Evolutionary conservation across 2,113 vertebrate genomes (phyloP).

Genomic region (Dipodomys ordii): DNA sequence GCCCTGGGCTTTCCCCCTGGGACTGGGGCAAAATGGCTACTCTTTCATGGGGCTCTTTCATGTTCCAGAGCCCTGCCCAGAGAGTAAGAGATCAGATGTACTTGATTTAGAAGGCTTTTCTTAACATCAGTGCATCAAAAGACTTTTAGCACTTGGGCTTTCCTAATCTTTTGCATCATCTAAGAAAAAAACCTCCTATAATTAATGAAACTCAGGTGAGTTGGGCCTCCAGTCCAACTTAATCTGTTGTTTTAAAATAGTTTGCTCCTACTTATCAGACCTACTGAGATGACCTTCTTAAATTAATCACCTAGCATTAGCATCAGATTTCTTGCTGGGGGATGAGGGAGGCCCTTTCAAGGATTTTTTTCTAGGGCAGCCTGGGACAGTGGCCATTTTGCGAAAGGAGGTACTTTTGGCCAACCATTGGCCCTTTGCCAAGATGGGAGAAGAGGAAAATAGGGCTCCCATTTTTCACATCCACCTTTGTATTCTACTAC

Average conservation of each 20-base stretch:
- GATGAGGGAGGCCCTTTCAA: neutral
- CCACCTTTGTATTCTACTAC: too few species aligned
- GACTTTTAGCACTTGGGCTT: neutral
- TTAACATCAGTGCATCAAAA: accelerated
- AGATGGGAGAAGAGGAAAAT: neutral
- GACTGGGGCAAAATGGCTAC: neutral
- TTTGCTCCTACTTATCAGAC: neutral
- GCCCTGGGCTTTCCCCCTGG: neutral
- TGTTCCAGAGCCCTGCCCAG: neutral
- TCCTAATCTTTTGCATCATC: neutral
- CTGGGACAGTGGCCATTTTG: neutral
- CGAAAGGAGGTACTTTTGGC: neutral
- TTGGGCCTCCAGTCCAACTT: neutral
- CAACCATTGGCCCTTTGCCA: neutral
- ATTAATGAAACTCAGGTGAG: too few species aligned
- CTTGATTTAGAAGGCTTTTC: neutral
- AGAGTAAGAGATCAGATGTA: neutral
- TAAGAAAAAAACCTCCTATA: neutral
- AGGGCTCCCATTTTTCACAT: accelerated
- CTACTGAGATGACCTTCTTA: neutral
- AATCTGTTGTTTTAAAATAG: neutral
- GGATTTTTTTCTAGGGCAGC: neutral
- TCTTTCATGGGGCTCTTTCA: neutral
- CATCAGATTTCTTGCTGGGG: neutral
- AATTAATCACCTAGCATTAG: neutral